Evolutionary conservation across 1,140 invertebrate species (phyloP).

Genomic region (Drosophila carrolli): DNA sequence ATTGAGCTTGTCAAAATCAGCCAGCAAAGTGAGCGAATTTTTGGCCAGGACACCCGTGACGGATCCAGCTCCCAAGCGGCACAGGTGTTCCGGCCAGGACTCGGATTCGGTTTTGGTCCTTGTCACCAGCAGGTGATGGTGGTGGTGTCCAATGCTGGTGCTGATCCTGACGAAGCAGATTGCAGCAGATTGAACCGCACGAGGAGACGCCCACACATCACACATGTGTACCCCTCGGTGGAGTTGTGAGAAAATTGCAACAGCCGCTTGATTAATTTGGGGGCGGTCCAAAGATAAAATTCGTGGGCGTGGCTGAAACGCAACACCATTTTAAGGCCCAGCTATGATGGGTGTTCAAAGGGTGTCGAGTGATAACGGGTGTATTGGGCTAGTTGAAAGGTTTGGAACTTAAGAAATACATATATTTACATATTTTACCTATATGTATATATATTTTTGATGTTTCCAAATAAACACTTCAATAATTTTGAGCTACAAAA

Average conservation of each 20-base stretch:
- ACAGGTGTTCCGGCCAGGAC: conserved; percentile 13
- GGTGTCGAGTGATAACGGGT: not conserved
- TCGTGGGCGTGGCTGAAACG: conserved; percentile 65
- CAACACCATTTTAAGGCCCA: conserved; percentile 68
- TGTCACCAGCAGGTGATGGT: conserved; percentile 56
- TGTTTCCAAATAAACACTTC: no score
- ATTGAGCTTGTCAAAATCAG: conserved; percentile 77
- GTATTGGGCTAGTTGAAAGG: not conserved
- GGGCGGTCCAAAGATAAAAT: conserved; percentile 66
- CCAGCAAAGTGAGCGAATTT: conserved; percentile 9
- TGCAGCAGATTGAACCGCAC: conserved; percentile 22
- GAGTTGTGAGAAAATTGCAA: conserved; percentile 59
- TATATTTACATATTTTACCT: no score
- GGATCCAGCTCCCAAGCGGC: conserved; percentile 6
- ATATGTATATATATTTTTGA: no score
- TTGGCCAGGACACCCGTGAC: conserved; percentile 27
- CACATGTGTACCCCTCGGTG: not conserved
- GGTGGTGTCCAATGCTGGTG: conserved; percentile 35
- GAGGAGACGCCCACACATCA: conserved; percentile 9
- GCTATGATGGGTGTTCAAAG: conserved; percentile 5
- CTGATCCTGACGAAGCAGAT: conserved; percentile 51
- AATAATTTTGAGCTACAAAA: no score
- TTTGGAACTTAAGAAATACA: no score
- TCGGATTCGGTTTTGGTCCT: conserved; percentile 14
- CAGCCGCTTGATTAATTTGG: conserved; percentile 79